phyloP scores from a whole-genome alignment of 2,113 vertebrate species.

The Columbina picui region DNA sequence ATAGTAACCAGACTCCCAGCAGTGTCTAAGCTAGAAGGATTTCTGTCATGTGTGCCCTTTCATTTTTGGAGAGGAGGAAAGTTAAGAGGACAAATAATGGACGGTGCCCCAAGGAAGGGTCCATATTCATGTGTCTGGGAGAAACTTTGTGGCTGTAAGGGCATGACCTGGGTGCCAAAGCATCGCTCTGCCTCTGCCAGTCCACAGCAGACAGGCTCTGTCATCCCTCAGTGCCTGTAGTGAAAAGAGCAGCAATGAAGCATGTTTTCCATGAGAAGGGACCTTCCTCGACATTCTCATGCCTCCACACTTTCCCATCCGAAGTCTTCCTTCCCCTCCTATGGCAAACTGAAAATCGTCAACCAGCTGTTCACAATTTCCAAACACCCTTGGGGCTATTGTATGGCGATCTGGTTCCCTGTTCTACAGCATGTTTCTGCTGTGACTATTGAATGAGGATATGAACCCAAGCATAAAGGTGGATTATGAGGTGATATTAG shows the following conservation, averaged over 20 bases:
- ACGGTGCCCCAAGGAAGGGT: not conserved
- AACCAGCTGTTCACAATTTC: not conserved
- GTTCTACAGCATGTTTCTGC: not conserved
- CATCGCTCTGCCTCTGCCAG: not conserved
- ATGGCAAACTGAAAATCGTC: not conserved
- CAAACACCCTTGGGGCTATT: fast-evolving
- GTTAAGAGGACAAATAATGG: not conserved
- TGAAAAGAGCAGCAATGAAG: not conserved
- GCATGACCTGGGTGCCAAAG: not conserved
- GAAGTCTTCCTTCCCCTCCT: not conserved
- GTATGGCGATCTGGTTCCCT: fast-evolving
- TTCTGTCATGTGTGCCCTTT: not conserved
- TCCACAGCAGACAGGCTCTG: not conserved
- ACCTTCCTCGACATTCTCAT: not conserved
- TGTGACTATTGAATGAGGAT: not conserved
- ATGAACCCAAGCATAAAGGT: not conserved
- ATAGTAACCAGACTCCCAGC: not conserved
- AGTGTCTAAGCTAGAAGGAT: not conserved
- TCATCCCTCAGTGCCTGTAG: not conserved
- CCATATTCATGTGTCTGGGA: not conserved
- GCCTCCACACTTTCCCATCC: not conserved
- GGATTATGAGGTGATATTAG: not conserved
- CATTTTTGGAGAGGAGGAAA: not conserved
- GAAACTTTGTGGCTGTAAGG: not conserved
- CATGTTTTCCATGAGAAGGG: not conserved